Evolutionary conservation across 2,888 invertebrate species (phyloP).

Genomic region (Stenurella melanura): DNA sequence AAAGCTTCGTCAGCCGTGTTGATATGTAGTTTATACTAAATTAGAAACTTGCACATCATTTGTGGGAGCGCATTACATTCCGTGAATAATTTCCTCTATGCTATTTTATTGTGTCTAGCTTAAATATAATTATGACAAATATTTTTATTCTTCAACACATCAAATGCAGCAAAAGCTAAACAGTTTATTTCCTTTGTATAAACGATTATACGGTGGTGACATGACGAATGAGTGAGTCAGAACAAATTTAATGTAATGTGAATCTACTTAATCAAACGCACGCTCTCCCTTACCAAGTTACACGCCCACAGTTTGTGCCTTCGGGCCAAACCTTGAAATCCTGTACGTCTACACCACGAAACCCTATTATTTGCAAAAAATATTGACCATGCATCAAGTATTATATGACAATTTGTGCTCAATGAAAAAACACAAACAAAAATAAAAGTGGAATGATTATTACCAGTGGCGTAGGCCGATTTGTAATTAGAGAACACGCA

Average conservation of each 20-base stretch:
- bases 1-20: not conserved
- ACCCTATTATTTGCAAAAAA: slow-evolving; percentile 46
- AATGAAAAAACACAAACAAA: slow-evolving; percentile 23
- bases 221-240: slow-evolving; percentile 51
- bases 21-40: not conserved
- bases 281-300: slow-evolving; percentile 38
- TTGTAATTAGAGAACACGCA: not conserved
- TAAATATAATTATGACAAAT: slow-evolving; percentile 54
- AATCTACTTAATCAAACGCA: slow-evolving; percentile 51
- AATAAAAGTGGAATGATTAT: not conserved
- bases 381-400: slow-evolving; percentile 34
- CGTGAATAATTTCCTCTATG: slow-evolving; percentile 31
- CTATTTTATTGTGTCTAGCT: slow-evolving; percentile 47
- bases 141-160: slow-evolving; percentile 51
- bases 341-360: slow-evolving; percentile 43
- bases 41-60: slow-evolving; percentile 8
- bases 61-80: slow-evolving; percentile 11
- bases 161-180: slow-evolving; percentile 47
- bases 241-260: slow-evolving; percentile 49
- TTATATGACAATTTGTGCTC: slow-evolving; percentile 41
- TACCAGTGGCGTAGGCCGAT: not conserved
- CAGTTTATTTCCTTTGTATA: slow-evolving; percentile 52
- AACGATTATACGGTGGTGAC: slow-evolving; percentile 44
- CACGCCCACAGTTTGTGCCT: slow-evolving; percentile 38
- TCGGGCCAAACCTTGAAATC: slow-evolving; percentile 40